Conservation (phyloP, 2,888 invertebrate species). For the Cylloceria caligata region DNA sequence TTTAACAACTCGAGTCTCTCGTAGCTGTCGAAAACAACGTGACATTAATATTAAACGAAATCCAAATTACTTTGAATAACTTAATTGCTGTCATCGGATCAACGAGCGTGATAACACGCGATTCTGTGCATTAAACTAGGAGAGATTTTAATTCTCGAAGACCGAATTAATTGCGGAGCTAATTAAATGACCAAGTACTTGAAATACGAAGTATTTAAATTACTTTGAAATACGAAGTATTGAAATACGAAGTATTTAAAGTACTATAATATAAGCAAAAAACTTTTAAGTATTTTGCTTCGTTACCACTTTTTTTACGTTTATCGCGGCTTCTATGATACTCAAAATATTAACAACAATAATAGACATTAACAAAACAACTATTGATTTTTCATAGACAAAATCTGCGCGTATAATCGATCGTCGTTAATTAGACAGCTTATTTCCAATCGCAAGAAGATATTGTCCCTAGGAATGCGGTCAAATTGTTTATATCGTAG, state of each 20-base stretch:
- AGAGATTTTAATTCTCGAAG: neutral
- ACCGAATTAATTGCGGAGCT: neutral
- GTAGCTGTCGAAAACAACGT: neutral
- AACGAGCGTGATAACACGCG: neutral
- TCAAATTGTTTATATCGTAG: neutral
- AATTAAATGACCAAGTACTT: neutral
- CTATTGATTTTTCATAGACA: neutral
- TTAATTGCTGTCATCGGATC: neutral
- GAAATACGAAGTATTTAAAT: neutral
- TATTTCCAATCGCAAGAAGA: neutral
- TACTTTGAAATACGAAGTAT: too few species aligned
- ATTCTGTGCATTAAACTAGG: neutral
- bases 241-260: too few species aligned
- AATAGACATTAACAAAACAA: neutral
- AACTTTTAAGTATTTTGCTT: too few species aligned
- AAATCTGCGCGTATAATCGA: neutral
- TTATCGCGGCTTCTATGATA: neutral
- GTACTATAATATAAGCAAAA: too few species aligned
- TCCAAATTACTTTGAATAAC: neutral
- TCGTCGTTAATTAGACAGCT: neutral
- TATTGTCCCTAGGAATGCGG: slow-evolving; percentile 25
- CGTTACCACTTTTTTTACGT: too few species aligned
- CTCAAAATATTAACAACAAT: neutral
- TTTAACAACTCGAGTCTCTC: neutral
- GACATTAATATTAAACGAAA: neutral